phyloP scores from a whole-genome alignment of 2,113 vertebrate genomes.

The Dromas ardeola region DNA sequence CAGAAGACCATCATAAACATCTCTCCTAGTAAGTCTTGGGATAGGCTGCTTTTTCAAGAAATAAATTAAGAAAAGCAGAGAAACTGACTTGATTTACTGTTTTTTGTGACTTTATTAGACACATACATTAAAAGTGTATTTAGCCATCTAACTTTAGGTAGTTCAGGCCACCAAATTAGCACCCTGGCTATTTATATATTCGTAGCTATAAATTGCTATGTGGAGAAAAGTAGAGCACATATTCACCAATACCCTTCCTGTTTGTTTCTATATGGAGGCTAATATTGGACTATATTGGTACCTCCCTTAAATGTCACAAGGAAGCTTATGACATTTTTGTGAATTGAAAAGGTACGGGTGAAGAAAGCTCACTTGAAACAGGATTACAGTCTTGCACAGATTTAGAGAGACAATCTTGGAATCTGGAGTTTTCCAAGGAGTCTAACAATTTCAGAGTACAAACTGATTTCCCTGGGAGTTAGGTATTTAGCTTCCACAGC shows the following conservation, averaged over 20 bases:
- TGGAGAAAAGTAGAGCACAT: neutral
- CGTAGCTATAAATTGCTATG: neutral
- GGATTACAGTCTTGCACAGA: neutral
- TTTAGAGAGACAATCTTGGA: neutral
- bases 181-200: neutral
- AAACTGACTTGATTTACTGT: neutral
- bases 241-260: neutral
- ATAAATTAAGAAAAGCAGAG: neutral
- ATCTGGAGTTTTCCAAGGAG: neutral
- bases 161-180: neutral
- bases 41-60: neutral
- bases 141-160: neutral
- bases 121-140: neutral
- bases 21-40: neutral
- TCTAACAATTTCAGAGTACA: neutral
- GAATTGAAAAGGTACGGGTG: neutral
- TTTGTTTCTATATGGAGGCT: neutral
- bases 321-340: neutral
- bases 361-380: neutral
- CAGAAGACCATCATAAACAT: neutral
- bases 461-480: neutral
- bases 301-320: neutral
- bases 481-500: neutral
- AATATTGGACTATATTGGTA: neutral
- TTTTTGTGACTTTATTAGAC: neutral